A percentile compares a stretch with the other conserved stretches of the same genome.
phyloP scores from a whole-genome alignment of 2,888 invertebrate genomes.

The Epirrita christyi region DNA sequence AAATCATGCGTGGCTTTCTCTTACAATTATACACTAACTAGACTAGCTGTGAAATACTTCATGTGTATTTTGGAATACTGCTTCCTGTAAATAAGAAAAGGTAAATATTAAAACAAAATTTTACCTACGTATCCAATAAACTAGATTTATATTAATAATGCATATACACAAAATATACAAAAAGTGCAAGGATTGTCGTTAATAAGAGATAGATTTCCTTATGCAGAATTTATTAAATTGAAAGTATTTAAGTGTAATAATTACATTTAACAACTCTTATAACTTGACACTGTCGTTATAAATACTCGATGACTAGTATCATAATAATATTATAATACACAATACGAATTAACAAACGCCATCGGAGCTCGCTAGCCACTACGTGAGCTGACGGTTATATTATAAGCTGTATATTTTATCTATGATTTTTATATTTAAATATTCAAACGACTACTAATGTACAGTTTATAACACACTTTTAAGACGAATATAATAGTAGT shows the following conservation, averaged over 20 bases:
- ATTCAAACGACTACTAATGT: constrained; percentile 37
- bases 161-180: constrained; percentile 46
- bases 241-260: constrained; percentile 73
- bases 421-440: constrained; percentile 22
- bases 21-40: constrained; percentile 68
- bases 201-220: constrained; percentile 69
- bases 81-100: constrained; percentile 76
- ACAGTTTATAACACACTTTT: constrained; percentile 35
- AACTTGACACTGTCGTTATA: constrained; percentile 71
- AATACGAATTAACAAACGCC: constrained; percentile 44
- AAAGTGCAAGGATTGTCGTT: constrained; percentile 32
- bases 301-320: constrained; percentile 79
- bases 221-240: constrained; percentile 80
- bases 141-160: neutral
- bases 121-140: constrained; percentile 57
- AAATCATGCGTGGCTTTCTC: constrained; percentile 75
- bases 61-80: constrained; percentile 84
- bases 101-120: constrained; percentile 34
- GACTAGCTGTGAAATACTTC: constrained; percentile 77
- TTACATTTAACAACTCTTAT: constrained; percentile 74
- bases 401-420: constrained; percentile 28
- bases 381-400: constrained; percentile 33
- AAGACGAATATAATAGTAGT: constrained; percentile 27
- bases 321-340: constrained; percentile 58
- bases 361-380: constrained; percentile 38